Evolutionary conservation across 1,140 invertebrate species (phyloP).

Genomic region (Lepidurus couesii): DNA sequence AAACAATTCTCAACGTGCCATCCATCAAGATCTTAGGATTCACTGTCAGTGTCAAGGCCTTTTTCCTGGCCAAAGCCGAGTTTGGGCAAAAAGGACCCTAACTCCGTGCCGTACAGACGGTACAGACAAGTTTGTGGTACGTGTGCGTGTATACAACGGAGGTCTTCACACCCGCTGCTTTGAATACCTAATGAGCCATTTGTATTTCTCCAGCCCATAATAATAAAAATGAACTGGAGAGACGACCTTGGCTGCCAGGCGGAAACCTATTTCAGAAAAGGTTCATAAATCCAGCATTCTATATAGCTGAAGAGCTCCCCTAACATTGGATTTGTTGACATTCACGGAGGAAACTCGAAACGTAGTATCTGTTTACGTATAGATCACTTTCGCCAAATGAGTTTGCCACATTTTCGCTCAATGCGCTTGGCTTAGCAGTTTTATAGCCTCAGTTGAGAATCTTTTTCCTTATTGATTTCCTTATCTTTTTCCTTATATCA

Average conservation of each 20-base stretch:
- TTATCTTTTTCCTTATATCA: no score
- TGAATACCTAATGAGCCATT: background rate
- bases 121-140: no score
- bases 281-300: background rate
- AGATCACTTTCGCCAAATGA: background rate
- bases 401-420: background rate
- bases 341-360: background rate
- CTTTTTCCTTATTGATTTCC: no score
- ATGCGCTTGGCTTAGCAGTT: background rate
- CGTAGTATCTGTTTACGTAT: background rate
- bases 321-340: background rate
- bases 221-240: background rate
- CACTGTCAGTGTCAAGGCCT: slow-evolving; percentile 17
- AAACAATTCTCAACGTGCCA: background rate
- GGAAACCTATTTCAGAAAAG: background rate
- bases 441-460: background rate
- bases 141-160: background rate
- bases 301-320: no score
- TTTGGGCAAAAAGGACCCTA: background rate
- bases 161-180: background rate
- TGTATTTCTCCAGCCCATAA: background rate
- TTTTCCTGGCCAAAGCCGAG: background rate
- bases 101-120: background rate
- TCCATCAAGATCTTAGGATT: slow-evolving; percentile 4
- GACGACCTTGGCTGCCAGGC: background rate